Conservation (phyloP, 2,888 invertebrate species). For the Phymatocera aterrima region DNA sequence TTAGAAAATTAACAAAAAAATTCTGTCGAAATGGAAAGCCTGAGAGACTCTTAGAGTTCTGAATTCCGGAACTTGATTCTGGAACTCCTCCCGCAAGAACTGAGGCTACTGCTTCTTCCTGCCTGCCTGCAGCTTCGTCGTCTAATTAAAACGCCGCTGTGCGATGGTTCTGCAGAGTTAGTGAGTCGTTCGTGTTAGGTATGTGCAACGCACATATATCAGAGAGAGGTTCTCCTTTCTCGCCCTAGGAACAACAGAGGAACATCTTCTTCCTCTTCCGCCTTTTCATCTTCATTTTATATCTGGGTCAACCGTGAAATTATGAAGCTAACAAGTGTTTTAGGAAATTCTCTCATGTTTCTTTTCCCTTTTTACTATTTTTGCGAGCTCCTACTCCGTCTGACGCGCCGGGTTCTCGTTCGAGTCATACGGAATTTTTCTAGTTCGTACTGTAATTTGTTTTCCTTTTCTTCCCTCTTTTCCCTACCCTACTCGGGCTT, state of each 20-base stretch:
- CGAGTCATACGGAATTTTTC: neutral
- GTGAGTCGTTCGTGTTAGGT: too few species aligned
- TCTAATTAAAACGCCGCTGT: too few species aligned
- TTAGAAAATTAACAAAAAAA: too few species aligned
- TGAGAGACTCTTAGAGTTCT: too few species aligned
- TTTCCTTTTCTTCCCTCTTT: constrained; percentile 46
- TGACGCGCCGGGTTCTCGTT: constrained; percentile 44
- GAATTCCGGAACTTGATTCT: too few species aligned
- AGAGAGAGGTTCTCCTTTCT: neutral
- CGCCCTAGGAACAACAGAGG: constrained; percentile 12
- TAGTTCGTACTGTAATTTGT: neutral
- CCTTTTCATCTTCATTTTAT: neutral
- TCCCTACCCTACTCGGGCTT: neutral
- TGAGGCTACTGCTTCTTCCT: too few species aligned
- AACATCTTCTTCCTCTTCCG: neutral
- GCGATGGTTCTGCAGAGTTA: too few species aligned
- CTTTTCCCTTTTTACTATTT: neutral
- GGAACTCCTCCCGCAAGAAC: too few species aligned
- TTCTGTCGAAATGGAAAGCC: too few species aligned
- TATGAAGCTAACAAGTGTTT: constrained; percentile 50
- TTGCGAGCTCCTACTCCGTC: neutral
- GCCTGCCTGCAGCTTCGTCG: too few species aligned
- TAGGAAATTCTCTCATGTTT: constrained; percentile 46
- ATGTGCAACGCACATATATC: neutral
- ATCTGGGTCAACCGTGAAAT: constrained; percentile 50